Percentiles rank a stretch among this genome's conserved stretches.
Evolutionary conservation across 2,888 invertebrate genomes (phyloP).

Genomic region (Linnaemya tessellans): DNA sequence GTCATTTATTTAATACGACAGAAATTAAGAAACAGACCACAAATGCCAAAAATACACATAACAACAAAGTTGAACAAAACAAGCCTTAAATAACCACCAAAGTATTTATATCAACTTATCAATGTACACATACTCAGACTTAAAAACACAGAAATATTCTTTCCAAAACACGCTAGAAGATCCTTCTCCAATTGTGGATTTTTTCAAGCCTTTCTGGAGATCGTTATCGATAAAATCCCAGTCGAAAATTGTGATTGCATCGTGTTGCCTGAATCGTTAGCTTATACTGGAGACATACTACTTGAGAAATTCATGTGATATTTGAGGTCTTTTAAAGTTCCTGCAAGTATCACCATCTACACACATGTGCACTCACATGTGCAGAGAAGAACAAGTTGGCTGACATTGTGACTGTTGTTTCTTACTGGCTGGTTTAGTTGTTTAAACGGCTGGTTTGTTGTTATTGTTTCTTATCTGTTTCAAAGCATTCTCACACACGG

Average conservation of each 20-base stretch:
- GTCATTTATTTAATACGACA: slow-evolving; percentile 77
- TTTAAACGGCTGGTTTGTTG: slow-evolving; percentile 38
- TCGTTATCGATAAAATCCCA: slow-evolving; percentile 78
- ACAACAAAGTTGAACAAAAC: slow-evolving; percentile 42
- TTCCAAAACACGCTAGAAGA: slow-evolving; percentile 78
- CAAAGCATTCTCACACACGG: slow-evolving; percentile 10
- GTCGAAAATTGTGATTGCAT: slow-evolving; percentile 74
- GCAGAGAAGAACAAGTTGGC: background rate
- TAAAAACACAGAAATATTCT: slow-evolving; percentile 3
- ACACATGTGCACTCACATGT: background rate
- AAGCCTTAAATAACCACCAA: slow-evolving; percentile 53
- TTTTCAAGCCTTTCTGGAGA: slow-evolving; percentile 73
- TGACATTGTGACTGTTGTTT: slow-evolving; percentile 28
- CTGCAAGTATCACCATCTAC: slow-evolving; percentile 11
- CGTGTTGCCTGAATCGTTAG: slow-evolving; percentile 55
- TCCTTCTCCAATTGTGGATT: slow-evolving; percentile 76
- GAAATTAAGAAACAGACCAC: slow-evolving; percentile 73
- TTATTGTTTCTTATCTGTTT: slow-evolving; percentile 35
- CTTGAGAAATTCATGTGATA: slow-evolving; percentile 57
- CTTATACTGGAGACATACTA: slow-evolving; percentile 47
- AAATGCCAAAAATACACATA: slow-evolving; percentile 39
- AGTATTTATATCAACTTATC: slow-evolving; percentile 38
- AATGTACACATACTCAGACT: background rate
- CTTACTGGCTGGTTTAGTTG: slow-evolving; percentile 25
- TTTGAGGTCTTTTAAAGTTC: slow-evolving; percentile 40